Evolutionary conservation across 2,113 vertebrate genomes (phyloP), one percentile per base, ranked within the genome.

Genomic region (Alethe castanea): DNA sequence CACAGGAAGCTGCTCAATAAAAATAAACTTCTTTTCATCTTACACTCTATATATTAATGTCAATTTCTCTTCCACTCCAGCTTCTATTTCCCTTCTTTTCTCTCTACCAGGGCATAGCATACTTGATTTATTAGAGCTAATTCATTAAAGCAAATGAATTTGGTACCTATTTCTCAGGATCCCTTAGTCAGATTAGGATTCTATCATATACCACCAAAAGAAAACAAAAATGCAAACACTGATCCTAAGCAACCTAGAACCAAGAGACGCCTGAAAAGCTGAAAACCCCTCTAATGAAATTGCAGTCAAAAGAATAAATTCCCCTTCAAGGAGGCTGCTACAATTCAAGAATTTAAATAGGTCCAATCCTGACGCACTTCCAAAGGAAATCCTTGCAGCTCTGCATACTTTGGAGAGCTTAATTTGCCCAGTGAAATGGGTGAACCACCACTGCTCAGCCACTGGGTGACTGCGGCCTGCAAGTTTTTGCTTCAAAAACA

Each of bases 11-110:
- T 28, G 73, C 64, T 60, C 52, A 78, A 50, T 22, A 82, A 90
- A 91, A 94, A 81, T n/a, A 85, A 95, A 73, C 50, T 64, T 18
- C n/a, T 81, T 91, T 61, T 60, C 80, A 81, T 52, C 65, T 71
- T 31, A n/a, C 22, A 25, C 19, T 61, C 66, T 15, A 40, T 45
- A 52, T 8, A 79, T 67, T 79, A 26, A 67, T n/a, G 33, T 19
- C 35, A 36, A 53, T 72, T 89, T 50, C 72, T 71, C 57, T 62
- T 57, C 3, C 5, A 81, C 40, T 60, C 48, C 77, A 94, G 48
- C 57, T 74, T 61, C 48, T 28, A 19, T 72, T 47, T 54, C 48
- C 44, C 40, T 23, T 79, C 44, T 64, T 76, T 53, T 19, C 29
- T 36, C 83, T 42, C 62, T 76, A 50, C 62, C 62, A 57, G 22